Conservation (phyloP, 2,113 vertebrate species). For the Rhinoptilus africanus region DNA sequence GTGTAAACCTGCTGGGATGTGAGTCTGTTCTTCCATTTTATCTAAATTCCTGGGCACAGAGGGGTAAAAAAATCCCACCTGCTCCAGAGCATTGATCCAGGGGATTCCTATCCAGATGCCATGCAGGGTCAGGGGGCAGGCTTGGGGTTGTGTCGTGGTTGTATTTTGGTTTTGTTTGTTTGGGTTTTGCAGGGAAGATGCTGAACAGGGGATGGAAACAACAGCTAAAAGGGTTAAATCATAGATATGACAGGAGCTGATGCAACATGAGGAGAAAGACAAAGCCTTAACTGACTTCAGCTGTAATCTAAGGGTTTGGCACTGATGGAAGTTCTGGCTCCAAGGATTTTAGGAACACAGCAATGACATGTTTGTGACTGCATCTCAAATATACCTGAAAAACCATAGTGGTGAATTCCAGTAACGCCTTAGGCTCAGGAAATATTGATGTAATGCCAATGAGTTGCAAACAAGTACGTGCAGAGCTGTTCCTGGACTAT, state of each 20-base stretch:
- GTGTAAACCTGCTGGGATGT: neutral
- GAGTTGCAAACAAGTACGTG: neutral
- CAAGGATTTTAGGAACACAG: neutral
- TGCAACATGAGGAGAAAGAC: neutral
- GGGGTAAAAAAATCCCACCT: neutral
- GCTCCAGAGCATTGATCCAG: neutral
- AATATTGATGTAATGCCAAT: neutral
- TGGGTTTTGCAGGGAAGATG: neutral
- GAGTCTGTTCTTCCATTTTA: neutral
- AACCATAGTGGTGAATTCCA: neutral
- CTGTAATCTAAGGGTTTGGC: neutral
- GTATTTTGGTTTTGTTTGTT: neutral
- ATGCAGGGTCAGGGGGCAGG: fast-evolving
- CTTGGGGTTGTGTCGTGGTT: fast-evolving
- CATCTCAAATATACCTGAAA: neutral
- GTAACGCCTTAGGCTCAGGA: neutral
- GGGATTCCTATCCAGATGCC: neutral
- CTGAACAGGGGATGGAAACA: neutral
- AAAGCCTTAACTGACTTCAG: neutral
- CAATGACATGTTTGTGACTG: neutral
- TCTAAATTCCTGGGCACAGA: neutral
- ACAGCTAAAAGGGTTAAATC: neutral
- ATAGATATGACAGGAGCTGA: fast-evolving
- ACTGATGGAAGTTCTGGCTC: neutral
- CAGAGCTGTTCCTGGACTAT: neutral